Percentiles rank a stretch among this genome's conserved stretches.
Evolutionary conservation across 1,140 invertebrate genomes (phyloP).

Genomic region (Achroia grisella): DNA sequence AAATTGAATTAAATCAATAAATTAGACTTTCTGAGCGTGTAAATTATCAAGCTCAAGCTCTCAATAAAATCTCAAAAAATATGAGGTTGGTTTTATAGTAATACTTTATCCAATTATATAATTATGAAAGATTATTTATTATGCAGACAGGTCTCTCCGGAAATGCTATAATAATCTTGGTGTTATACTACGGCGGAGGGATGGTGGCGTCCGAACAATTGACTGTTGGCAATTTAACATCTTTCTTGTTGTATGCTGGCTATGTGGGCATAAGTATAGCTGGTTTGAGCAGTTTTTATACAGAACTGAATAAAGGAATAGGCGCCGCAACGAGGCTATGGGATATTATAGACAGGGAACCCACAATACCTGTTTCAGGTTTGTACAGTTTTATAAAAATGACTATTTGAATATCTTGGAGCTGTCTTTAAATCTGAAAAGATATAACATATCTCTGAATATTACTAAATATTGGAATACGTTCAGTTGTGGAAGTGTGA

Average conservation of each 20-base stretch:
- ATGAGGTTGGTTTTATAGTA: no score
- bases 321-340: constrained; percentile 92
- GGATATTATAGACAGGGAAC: constrained; percentile 89
- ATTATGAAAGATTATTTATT: no score
- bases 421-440: no score
- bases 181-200: constrained; percentile 94
- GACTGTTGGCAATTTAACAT: constrained; percentile 91
- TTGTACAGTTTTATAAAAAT: constrained; percentile 47
- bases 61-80: no score
- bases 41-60: no score
- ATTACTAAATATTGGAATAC: no score
- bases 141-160: constrained; percentile 92
- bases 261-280: constrained; percentile 93
- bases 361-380: constrained; percentile 81
- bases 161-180: constrained; percentile 92
- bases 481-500: no score
- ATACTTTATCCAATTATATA: no score
- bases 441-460: no score
- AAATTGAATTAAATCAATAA: no score
- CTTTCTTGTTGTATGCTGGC: constrained; percentile 93
- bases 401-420: no score
- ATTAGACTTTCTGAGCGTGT: no score
- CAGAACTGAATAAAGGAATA: constrained; percentile 93
- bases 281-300: constrained; percentile 92
- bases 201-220: constrained; percentile 89